Base-by-base conservation (phyloP, 2,113 vertebrate genomes). In the Trogon melanurus region DNA sequence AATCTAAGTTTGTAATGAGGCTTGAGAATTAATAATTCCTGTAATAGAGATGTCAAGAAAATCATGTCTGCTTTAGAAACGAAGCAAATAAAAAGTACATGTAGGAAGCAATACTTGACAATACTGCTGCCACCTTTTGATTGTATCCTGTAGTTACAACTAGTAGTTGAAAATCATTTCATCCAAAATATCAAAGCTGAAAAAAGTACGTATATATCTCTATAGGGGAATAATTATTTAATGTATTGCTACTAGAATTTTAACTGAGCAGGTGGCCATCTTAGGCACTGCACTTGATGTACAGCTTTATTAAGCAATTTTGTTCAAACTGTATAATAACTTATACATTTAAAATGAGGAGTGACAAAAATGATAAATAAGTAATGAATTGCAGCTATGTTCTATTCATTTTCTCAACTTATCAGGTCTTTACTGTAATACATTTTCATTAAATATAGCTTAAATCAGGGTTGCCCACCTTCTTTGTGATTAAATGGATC, bases 71-170 rank as follows among this genome's bases (percentile, higher is more conserved):
- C 75, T 79, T 78, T 74, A 57, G 57, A 85, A 94, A 41, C 32
- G 48, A 94, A 81, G 67, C 27, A 78, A 91, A 41, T 32, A 71
- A 74, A 56, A 50, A 23, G 2, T n/a, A 5, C 21, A 4, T 18
- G 13, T 41, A 16, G 48, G 41, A 44, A 53, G 38, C 21, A 82
- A 65, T 76, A 74, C 14, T 70, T 81, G 94, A 38, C 96, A 94
- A 78, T 95, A 81, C 70, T 95, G 75, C 93, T 97, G 96, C 93
- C 96, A 95, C 88, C 95, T 97, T 90, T 95, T 80, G 95, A 76
- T 82, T 2, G 0, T 36, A 51, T 60, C 70, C 71, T 95, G 94
- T 89, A 91, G 75, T 87, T 97, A 95, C 86, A 95, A 93, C 32
- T 18, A 56, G 10, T n/a, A 44, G 51, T 71, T 88, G 71, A 38